Base-by-base conservation (phyloP, 1,140 invertebrate species). In the Helicoverpa armigera region DNA sequence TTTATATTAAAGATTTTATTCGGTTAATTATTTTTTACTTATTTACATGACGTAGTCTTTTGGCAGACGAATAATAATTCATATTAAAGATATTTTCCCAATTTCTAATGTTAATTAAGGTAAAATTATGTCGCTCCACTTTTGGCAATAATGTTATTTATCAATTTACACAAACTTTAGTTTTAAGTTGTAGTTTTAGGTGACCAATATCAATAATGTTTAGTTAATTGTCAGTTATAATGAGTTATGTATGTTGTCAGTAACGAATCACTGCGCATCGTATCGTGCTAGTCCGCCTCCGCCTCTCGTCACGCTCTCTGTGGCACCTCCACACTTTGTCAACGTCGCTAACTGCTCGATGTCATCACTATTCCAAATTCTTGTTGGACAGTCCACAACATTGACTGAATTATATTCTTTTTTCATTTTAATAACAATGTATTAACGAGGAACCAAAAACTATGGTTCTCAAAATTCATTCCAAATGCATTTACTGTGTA, bases 101-200 rank as follows among this genome's bases (percentile, higher is more conserved):
- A 43, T 43, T 43, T 43, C 35, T 5, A 43, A 43, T 43, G 35
- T 43, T 43, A 43, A 43, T 43, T 43, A 43, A 9, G 35, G 35
- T 43, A 43, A 43, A 43, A 7, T 43, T 43, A 43, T 43, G 35
- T 35, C 16, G 61, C 72, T 75, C 79, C 60, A 75, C 12, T 58
- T 54, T 81, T 81, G 80, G 80, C 80, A 81, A 75, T 81, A 81
- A 73, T 81, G 63, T 75, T 51, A 50, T 75, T 65, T 16, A 35
- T 35, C 13, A 18, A 18, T 18, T 50, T 11, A 18, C 4, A 16
- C n/a, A 48, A 65, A 43, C 7, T 7, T 9, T 65, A 65, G 35
- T 50, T 67, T n/a, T 67, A 48, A 50, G 63, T 48, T 43, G 43
- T 67, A 67, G 48, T 12, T 50, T 16, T 50, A 67, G 43, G 63